These are phyloP conservation scores for Murina feae DNA, from an alignment of 2,113 vertebrate genomes.

Conservation along the genomic window DNA sequence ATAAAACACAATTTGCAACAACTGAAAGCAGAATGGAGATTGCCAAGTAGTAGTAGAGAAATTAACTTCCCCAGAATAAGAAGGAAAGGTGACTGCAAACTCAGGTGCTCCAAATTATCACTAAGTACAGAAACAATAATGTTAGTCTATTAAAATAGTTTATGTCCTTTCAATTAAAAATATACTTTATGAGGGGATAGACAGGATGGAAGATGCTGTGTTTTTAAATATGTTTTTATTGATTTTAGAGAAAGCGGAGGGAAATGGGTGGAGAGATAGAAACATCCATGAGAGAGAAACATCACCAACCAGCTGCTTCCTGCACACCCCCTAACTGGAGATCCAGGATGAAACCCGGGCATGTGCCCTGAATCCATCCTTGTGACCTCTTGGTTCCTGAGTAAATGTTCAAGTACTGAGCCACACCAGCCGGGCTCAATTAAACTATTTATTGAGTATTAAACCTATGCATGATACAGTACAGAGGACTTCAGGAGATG, in stretches of 20 bases:
- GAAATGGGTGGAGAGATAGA: too few relatives aligned
- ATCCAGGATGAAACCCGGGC: too few relatives aligned
- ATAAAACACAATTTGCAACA: not conserved
- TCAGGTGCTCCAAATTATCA: not conserved
- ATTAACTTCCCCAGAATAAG: not conserved
- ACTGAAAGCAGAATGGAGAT: not conserved
- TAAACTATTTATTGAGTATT: slow-evolving; percentile 8
- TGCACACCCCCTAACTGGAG: too few relatives aligned
- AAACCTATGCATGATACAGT: not conserved
- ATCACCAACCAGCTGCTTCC: too few relatives aligned
- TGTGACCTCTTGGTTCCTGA: too few relatives aligned
- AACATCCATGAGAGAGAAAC: too few relatives aligned
- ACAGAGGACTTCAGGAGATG: not conserved
- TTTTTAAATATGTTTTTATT: too few relatives aligned
- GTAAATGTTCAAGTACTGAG: too few relatives aligned
- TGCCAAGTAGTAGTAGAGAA: not conserved
- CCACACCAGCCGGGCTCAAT: not conserved
- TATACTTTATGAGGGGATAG: too few relatives aligned
- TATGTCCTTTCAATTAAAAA: not conserved
- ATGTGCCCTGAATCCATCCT: too few relatives aligned
- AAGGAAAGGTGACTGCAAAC: not conserved
- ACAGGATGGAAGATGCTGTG: too few relatives aligned
- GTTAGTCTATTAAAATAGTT: not conserved
- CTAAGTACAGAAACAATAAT: not conserved
- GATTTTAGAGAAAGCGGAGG: too few relatives aligned